Percentiles rank a stretch among this genome's conserved stretches.
Evolutionary conservation across 1,140 invertebrate species (phyloP).

Genomic region (Ephestia elutella): DNA sequence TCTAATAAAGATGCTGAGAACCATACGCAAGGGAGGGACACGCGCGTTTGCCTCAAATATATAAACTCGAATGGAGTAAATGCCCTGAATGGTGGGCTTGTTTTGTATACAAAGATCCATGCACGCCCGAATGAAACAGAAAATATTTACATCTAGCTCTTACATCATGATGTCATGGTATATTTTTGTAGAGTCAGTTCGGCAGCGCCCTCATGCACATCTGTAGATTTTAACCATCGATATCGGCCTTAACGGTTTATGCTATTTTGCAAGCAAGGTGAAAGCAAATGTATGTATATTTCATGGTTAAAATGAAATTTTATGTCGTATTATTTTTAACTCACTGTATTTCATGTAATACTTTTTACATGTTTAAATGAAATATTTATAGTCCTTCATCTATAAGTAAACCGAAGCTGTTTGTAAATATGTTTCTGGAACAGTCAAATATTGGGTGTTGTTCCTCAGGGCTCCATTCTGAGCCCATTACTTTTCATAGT

Average conservation of each 20-base stretch:
- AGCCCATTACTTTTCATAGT: no score
- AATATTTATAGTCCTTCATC: no score
- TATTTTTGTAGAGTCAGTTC: conserved; percentile 62
- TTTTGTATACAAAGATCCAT: conserved; percentile 48
- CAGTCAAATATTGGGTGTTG: no score
- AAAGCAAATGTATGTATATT: not conserved
- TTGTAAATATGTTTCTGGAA: no score
- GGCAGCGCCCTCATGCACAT: conserved; percentile 50
- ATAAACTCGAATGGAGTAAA: conserved; percentile 50
- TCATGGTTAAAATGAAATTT: no score
- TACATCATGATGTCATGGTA: conserved; percentile 71
- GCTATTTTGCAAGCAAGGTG: no score
- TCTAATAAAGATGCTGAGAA: no score
- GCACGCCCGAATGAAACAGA: conserved; percentile 38
- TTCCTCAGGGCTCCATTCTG: no score
- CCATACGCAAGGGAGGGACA: not conserved
- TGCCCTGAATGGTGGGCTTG: conserved; percentile 38
- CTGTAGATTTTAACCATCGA: conserved; percentile 48
- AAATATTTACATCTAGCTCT: conserved; percentile 36
- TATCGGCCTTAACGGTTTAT: conserved; percentile 26
- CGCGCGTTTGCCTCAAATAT: not conserved
- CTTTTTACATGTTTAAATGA: no score
- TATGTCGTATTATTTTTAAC: no score
- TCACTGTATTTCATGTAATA: no score
- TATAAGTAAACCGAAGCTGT: no score